Base-by-base conservation (phyloP, 2,888 invertebrate species). In the Lepidochrysops patricia region DNA sequence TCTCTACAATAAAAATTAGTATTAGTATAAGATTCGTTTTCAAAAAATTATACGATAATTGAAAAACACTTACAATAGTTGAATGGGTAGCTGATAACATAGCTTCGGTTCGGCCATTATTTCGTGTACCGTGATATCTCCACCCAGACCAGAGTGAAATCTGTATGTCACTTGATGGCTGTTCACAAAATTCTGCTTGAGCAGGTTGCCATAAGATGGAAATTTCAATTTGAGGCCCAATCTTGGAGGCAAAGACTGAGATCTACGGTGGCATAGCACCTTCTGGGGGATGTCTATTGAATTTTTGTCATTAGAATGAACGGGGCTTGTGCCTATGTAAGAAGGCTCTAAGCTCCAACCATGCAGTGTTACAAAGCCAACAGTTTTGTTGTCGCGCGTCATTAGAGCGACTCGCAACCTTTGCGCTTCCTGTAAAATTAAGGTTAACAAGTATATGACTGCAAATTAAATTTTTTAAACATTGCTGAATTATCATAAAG, bases 91-190 rank as follows among this genome's bases (percentile, higher is more conserved):
- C 54, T 92, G 90, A 74, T 94, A 97, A 72, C 96, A 95, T 7
- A 97, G 83, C 72, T 94, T 94, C 68, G 96, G 95, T 79, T 98
- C 98, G 0, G 96, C 94, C 94, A 98, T 95, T 57, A 96, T 93
- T 82, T 98, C 98, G 73, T 97, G 96, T 2, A 98, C 97, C 66
- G 95, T 96, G 57, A 98, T 96, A 78, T 98, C 97, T 1, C 96
- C 97, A 0, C 97, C 96, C 26, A 96, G 89, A 0, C 97, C 96
- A 0, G 98, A 97, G 77, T 97, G 97, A 78, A 98, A 95, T 59
- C 97, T 92, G 78, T 94, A 96, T 4, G 96, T 93, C 63, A 92
- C 93, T 76, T 92, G 89, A 72, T 90, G 82, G 37, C 96, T 94
- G 77, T 96, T 95, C 29, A 94, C 91, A 73, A 94, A 96, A 57